Evolutionary conservation across 2,113 vertebrate species (phyloP).

Genomic region (Alouatta palliata): DNA sequence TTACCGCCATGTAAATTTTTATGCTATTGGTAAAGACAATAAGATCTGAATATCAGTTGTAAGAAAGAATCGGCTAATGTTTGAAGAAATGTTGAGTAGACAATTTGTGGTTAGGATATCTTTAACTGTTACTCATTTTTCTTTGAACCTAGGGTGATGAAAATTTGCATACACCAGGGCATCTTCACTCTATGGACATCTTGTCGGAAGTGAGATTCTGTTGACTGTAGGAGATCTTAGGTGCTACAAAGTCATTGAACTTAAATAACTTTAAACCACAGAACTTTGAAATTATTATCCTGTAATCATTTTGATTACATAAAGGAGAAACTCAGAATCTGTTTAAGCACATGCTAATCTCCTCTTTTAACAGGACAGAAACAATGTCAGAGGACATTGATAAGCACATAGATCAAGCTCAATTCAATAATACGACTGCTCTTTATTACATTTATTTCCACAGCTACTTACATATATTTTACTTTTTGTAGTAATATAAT

Average conservation of each 20-base stretch:
- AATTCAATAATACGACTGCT: background rate
- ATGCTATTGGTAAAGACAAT: background rate
- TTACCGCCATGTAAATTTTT: background rate
- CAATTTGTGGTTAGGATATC: background rate
- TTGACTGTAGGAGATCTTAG: background rate
- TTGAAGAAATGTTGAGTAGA: background rate
- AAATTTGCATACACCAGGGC: background rate
- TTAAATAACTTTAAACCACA: background rate
- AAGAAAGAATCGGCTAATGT: background rate
- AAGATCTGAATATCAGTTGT: background rate
- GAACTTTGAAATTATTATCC: background rate
- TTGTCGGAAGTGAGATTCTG: background rate
- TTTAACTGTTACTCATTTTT: background rate
- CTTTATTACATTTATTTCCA: background rate
- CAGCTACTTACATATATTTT: background rate
- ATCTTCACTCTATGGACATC: background rate
- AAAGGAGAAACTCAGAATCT: background rate
- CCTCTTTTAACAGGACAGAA: background rate
- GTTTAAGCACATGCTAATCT: background rate
- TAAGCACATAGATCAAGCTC: background rate
- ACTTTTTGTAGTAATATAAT: background rate
- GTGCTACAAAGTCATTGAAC: background rate
- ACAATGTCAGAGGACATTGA: background rate
- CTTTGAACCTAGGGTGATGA: background rate
- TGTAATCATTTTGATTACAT: background rate